Conservation (phyloP, 2,888 invertebrate genomes). For the Conomelus anceps region DNA sequence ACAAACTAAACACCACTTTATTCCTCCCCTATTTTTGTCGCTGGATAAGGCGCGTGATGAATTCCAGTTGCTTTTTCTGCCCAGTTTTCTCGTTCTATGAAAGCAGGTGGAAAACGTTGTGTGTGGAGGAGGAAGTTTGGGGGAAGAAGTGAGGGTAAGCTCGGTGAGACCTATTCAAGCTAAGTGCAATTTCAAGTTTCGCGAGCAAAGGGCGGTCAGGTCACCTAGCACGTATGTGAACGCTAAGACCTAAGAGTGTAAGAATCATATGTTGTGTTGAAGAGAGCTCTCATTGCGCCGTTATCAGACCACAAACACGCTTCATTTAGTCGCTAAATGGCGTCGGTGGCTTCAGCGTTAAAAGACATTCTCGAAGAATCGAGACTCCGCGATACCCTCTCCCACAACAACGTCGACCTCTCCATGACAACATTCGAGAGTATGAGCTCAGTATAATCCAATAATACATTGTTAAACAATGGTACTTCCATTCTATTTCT, state of each 20-base stretch:
- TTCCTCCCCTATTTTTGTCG: too few relatives aligned
- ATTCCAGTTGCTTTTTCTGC: too few relatives aligned
- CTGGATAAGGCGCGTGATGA: too few relatives aligned
- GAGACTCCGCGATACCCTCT: neutral
- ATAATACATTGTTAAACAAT: neutral
- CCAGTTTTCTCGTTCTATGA: too few relatives aligned
- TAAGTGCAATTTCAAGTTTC: neutral
- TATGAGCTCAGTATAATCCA: neutral
- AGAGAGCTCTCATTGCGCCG: neutral
- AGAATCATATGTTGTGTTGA: neutral
- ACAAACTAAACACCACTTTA: too few relatives aligned
- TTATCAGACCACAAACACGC: slow-evolving; percentile 1
- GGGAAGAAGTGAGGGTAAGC: neutral
- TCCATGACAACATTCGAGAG: neutral
- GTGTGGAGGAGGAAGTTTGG: too few relatives aligned
- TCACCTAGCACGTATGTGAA: neutral
- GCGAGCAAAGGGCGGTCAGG: neutral
- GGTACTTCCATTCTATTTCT: neutral
- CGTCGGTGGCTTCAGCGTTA: too few relatives aligned
- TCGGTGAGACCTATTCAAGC: neutral
- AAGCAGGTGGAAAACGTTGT: too few relatives aligned
- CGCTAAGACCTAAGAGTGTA: neutral
- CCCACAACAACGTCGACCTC: too few relatives aligned
- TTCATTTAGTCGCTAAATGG: neutral
- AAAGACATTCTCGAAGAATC: neutral